Evolutionary conservation across 2,888 invertebrate genomes (phyloP).

Genomic region (Carterocephalus palaemon): DNA sequence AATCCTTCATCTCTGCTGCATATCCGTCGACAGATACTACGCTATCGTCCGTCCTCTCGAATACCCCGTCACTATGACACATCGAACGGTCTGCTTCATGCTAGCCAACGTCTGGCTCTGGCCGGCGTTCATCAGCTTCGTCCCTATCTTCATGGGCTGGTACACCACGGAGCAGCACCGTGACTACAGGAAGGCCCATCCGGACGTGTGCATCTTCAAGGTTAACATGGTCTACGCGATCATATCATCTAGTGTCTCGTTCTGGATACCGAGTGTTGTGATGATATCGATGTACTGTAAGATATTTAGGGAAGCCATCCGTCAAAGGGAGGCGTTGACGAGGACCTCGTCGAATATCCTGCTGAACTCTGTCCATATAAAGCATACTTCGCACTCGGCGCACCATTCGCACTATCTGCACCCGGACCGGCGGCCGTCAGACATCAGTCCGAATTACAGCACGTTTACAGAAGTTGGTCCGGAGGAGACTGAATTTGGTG

Average conservation of each 20-base stretch:
- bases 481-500: slow-evolving; percentile 68
- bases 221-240: slow-evolving; percentile 93
- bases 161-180: slow-evolving; percentile 92
- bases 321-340: slow-evolving; percentile 89
- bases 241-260: slow-evolving; percentile 93
- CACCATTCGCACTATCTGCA: slow-evolving; percentile 79
- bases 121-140: slow-evolving; percentile 94
- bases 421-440: slow-evolving; percentile 68
- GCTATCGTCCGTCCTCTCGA: slow-evolving; percentile 95
- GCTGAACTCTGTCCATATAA: slow-evolving; percentile 90
- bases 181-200: slow-evolving; percentile 80
- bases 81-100: slow-evolving; percentile 88
- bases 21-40: slow-evolving; percentile 94
- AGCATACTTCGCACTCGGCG: slow-evolving; percentile 85
- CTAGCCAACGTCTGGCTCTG: slow-evolving; percentile 94
- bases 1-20: slow-evolving; percentile 95
- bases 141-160: slow-evolving; percentile 85
- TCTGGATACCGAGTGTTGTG: slow-evolving; percentile 95
- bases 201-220: slow-evolving; percentile 89
- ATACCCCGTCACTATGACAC: slow-evolving; percentile 95
- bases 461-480: slow-evolving; percentile 74
- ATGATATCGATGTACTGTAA: slow-evolving; percentile 95
- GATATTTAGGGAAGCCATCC: slow-evolving; percentile 89
- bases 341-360: slow-evolving; percentile 92
- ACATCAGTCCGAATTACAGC: slow-evolving; percentile 73